These are phyloP conservation scores for Gallirallus australis DNA, from an alignment of 2,797 vertebrate species.

Conservation along the genomic window DNA sequence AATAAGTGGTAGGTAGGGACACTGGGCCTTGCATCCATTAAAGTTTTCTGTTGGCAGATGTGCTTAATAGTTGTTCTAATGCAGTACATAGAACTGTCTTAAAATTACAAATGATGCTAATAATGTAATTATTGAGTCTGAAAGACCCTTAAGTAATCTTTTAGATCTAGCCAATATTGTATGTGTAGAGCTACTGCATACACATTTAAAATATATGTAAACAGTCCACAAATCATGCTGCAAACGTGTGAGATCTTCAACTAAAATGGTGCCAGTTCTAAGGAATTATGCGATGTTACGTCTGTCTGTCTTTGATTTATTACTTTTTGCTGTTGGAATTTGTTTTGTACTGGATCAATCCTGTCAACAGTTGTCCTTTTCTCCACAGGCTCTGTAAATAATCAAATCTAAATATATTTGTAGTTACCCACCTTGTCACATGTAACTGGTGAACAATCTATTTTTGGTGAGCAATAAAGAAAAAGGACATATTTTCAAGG, in stretches of 20 bases:
- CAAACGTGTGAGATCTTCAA: background rate
- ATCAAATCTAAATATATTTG: conserved; percentile 60
- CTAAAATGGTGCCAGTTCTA: background rate
- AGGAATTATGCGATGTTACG: background rate
- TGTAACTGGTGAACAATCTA: background rate
- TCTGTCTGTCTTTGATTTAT: background rate
- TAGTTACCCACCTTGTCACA: conserved; percentile 1
- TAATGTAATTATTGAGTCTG: background rate
- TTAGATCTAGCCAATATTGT: background rate
- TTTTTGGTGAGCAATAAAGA: conserved; percentile 15
- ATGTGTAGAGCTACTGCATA: background rate
- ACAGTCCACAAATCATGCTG: background rate
- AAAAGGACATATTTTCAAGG: conserved; percentile 38
- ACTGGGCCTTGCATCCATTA: background rate
- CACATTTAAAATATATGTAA: background rate
- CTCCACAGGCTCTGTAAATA: background rate
- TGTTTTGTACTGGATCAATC: conserved; percentile 21
- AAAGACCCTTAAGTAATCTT: background rate
- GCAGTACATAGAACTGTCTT: background rate
- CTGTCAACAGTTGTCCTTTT: background rate
- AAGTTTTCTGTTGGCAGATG: background rate
- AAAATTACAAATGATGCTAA: background rate
- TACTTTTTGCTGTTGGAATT: background rate
- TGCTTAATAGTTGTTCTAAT: background rate
- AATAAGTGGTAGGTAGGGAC: background rate